Evolutionary conservation across 2,888 invertebrate genomes (phyloP).

Genomic region (Eurytoma californica): DNA sequence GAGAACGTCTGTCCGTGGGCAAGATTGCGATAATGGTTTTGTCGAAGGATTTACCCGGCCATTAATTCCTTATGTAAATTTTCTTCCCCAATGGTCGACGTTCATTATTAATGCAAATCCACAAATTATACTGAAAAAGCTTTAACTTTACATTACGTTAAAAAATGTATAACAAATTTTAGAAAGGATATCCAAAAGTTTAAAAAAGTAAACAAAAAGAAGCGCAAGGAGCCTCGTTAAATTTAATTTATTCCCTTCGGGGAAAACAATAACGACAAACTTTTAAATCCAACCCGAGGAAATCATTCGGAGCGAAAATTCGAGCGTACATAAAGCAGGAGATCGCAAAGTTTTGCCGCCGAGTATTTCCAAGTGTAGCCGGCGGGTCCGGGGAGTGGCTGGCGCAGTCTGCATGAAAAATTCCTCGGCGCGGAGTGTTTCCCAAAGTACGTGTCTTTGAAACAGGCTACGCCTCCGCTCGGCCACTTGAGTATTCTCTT

Average conservation of each 20-base stretch:
- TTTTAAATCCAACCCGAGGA: background rate
- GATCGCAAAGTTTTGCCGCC: constrained; percentile 13
- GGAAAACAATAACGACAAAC: too few species aligned
- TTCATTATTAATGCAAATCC: background rate
- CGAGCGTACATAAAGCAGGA: background rate
- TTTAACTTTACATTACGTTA: background rate
- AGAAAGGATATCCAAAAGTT: too few species aligned
- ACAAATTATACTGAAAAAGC: background rate
- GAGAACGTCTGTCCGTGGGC: constrained; percentile 42
- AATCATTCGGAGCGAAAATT: constrained; percentile 13
- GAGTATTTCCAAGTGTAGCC: constrained; percentile 20
- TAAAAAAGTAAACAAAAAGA: too few species aligned
- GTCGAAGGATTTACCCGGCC: constrained; percentile 45
- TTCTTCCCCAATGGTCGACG: background rate
- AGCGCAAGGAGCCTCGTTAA: too few species aligned
- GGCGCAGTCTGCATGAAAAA: constrained; percentile 39
- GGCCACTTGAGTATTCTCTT: constrained; percentile 46
- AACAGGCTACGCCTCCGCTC: background rate
- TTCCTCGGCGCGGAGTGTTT: constrained; percentile 40
- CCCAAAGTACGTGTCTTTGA: constrained; percentile 42
- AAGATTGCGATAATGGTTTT: constrained; percentile 24
- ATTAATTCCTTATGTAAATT: constrained; percentile 49
- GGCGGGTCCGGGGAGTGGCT: background rate
- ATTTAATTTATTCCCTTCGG: too few species aligned
- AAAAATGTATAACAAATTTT: background rate